Evolutionary conservation across 2,113 vertebrate genomes (phyloP), one percentile per base, ranked within the genome.

Genomic region (Peromyscus californicus): DNA sequence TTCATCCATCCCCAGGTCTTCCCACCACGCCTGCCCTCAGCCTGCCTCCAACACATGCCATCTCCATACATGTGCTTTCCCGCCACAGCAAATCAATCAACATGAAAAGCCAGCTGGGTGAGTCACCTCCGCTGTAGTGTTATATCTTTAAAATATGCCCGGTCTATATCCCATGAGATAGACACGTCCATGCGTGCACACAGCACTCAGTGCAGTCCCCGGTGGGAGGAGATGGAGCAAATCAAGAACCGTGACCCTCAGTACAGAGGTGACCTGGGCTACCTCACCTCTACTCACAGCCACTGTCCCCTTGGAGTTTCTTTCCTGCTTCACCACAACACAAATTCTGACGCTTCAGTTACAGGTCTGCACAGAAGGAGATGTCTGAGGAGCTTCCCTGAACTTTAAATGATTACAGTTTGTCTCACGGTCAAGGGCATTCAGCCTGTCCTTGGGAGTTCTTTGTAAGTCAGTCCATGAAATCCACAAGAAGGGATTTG

Each of bases 81-180:
- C 0, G 9, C 33, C 5, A 51, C 7, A 33, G 0, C 1, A n/a
- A 12, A 39, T 29, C n/a, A 12, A 3, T 0, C 57, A 7, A 19
- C 17, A 8, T 39, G 15, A 48, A 17, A 63, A 69, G 19, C 42
- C 65, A 76, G 22, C 39, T 29, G 0, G 5, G 2, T 0, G 8
- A 31, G 36, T 24, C 16, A 31, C 7, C 59, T 29, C 51, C 22
- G 8, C 8, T 42, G 21, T 21, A 3, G 9, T 13, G 31, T 33
- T 6, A 54, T n/a, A 51, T 21, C 29, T 36, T 26, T 45, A 59
- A 61, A 36, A 79, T 9, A 36, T 4, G 48, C 22, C 72, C 51
- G 4, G 1, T 42, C 59, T 21, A 0, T 9, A 19, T 13, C 7
- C 72, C 57, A 3, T 2, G 7, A 29, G 63, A 69, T 3, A 21